Conservation (phyloP, 2,113 vertebrate genomes). For the Acanthisitta chloris region DNA sequence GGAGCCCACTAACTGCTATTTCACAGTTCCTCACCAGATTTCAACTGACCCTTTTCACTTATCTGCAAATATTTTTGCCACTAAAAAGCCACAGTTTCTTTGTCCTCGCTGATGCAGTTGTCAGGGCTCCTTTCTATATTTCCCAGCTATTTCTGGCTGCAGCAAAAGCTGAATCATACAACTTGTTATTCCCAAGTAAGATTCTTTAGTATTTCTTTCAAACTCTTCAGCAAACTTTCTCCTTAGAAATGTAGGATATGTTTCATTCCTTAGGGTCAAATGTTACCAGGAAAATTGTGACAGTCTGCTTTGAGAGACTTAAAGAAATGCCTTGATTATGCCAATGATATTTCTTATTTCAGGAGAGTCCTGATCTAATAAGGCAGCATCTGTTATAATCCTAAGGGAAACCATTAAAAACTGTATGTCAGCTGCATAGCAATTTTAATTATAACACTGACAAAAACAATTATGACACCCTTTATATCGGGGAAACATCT, state of each 20-base stretch:
- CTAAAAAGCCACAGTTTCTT: background rate
- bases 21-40: background rate
- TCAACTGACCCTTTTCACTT: background rate
- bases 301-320: background rate
- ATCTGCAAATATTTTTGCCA: background rate
- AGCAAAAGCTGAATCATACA: background rate
- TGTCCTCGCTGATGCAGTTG: background rate
- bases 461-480: slow-evolving; percentile 62
- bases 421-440: slow-evolving; percentile 54
- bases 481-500: slow-evolving; percentile 64
- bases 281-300: background rate
- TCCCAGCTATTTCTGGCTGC: background rate
- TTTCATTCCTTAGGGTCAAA: background rate
- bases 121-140: background rate
- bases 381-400: slow-evolving; percentile 61
- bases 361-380: slow-evolving; percentile 45
- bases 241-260: background rate
- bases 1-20: background rate
- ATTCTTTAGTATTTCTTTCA: background rate
- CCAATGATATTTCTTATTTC: slow-evolving; percentile 37
- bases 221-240: background rate
- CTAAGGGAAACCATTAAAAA: slow-evolving; percentile 61
- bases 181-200: background rate
- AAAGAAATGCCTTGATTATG: slow-evolving; percentile 41
- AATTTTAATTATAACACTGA: slow-evolving; percentile 66